phyloP scores from a whole-genome alignment of 1,140 invertebrate species.

The Acromyrmex heyeri region DNA sequence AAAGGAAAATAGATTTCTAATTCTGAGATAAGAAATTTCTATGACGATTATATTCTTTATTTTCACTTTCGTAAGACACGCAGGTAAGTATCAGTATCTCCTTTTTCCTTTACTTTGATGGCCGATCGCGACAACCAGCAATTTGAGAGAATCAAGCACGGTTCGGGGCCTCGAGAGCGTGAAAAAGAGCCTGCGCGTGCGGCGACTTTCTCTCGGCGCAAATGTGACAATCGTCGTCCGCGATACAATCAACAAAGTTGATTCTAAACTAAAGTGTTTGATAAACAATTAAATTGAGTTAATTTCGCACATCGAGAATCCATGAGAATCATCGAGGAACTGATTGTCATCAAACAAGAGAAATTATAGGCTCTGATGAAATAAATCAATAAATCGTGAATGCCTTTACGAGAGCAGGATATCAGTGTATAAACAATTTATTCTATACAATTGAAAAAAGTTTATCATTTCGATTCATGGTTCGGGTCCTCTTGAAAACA shows the following conservation, averaged over 20 bases:
- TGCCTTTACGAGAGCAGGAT: too few relatives aligned
- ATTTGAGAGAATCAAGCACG: conserved; percentile 66
- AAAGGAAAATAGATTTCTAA: too few relatives aligned
- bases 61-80: conserved; percentile 39
- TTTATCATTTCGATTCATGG: too few relatives aligned
- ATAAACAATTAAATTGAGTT: conserved; percentile 39
- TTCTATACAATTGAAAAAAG: too few relatives aligned
- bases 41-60: background rate
- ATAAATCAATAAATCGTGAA: too few relatives aligned
- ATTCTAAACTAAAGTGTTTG: conserved; percentile 38
- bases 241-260: conserved; percentile 25
- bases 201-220: conserved; percentile 70
- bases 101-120: background rate
- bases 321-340: background rate
- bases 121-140: conserved; percentile 46
- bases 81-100: background rate
- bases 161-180: conserved; percentile 59
- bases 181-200: conserved; percentile 55
- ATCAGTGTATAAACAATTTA: too few relatives aligned
- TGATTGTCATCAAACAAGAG: background rate
- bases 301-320: background rate
- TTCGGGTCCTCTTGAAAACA: too few relatives aligned
- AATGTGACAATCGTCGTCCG: conserved; percentile 69
- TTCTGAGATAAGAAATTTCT: conserved; percentile 2
- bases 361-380: background rate